Conservation (phyloP, 2,797 vertebrate genomes). For the Chelidonichthys spinosus region DNA sequence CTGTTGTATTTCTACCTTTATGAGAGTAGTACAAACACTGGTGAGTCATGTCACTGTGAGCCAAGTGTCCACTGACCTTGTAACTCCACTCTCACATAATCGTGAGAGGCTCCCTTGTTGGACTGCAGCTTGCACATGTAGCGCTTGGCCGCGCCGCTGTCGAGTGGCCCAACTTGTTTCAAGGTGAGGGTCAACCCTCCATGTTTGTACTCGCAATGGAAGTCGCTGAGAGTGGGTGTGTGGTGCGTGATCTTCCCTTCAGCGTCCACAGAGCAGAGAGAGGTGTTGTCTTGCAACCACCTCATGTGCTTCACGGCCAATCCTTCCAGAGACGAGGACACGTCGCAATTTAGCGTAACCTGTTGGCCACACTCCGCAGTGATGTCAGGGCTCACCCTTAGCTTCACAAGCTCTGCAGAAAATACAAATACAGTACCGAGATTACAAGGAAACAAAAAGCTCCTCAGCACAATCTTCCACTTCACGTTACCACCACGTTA, state of each 20-base stretch:
- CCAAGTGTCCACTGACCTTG: constrained; percentile 67
- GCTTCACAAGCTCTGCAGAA: constrained; percentile 49
- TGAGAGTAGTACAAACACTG: neutral
- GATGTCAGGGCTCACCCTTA: constrained; percentile 36
- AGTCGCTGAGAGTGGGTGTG: neutral
- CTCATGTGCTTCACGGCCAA: constrained; percentile 56
- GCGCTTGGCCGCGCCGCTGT: neutral
- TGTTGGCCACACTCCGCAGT: constrained; percentile 46
- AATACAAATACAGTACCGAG: neutral
- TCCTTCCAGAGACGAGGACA: neutral
- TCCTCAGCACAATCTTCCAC: neutral
- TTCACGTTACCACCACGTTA: neutral
- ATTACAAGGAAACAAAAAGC: neutral
- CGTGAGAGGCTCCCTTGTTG: constrained; percentile 16
- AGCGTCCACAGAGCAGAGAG: constrained; percentile 54
- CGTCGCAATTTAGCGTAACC: constrained; percentile 59
- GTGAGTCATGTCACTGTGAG: neutral
- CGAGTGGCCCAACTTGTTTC: constrained; percentile 33
- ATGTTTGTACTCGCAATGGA: constrained; percentile 57
- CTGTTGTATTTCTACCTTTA: neutral
- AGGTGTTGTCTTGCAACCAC: constrained; percentile 49
- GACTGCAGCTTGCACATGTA: constrained; percentile 75
- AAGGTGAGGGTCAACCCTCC: constrained; percentile 60
- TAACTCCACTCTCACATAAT: constrained; percentile 44
- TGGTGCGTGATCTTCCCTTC: neutral